A percentile compares a stretch with the other conserved stretches of the same genome.
Evolutionary conservation across 2,113 vertebrate species (phyloP).

Genomic region (Rissa tridactyla): DNA sequence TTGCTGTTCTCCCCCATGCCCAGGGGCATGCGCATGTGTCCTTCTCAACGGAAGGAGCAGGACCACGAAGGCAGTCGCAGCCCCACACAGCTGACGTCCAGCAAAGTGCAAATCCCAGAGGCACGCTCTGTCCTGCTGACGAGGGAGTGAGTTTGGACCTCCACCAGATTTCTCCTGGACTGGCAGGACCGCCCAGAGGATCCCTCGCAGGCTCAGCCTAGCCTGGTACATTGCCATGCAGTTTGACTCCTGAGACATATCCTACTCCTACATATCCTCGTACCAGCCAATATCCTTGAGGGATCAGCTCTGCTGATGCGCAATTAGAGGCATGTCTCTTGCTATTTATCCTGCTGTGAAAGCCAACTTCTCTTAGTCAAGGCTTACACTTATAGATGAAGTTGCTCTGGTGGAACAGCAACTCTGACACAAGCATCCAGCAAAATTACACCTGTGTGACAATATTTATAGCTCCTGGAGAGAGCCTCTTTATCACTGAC

Average conservation of each 20-base stretch:
- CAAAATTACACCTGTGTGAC: slow-evolving; percentile 32
- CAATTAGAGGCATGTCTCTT: slow-evolving; percentile 27
- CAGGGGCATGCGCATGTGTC: background rate
- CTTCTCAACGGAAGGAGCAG: background rate
- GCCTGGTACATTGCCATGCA: background rate
- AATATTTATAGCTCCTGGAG: slow-evolving; percentile 52
- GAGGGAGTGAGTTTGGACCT: background rate
- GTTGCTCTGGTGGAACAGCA: slow-evolving; percentile 41
- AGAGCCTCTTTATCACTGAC: slow-evolving; percentile 46
- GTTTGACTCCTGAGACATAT: background rate
- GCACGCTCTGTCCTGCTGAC: background rate
- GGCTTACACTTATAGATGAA: slow-evolving; percentile 48
- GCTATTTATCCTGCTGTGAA: slow-evolving; percentile 49
- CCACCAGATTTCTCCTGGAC: background rate
- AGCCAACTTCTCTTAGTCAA: slow-evolving; percentile 44
- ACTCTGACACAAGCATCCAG: slow-evolving; percentile 37
- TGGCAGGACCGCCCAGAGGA: background rate
- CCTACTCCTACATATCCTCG: background rate
- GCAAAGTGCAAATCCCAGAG: background rate
- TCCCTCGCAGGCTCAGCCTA: background rate
- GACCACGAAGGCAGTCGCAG: background rate
- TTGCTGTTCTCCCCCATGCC: background rate
- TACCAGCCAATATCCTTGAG: slow-evolving; percentile 4
- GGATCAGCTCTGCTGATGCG: slow-evolving; percentile 48
- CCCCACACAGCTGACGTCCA: background rate